These are phyloP conservation scores for Falco berigora DNA, from an alignment of 2,797 vertebrate species.

Conservation along the genomic window DNA sequence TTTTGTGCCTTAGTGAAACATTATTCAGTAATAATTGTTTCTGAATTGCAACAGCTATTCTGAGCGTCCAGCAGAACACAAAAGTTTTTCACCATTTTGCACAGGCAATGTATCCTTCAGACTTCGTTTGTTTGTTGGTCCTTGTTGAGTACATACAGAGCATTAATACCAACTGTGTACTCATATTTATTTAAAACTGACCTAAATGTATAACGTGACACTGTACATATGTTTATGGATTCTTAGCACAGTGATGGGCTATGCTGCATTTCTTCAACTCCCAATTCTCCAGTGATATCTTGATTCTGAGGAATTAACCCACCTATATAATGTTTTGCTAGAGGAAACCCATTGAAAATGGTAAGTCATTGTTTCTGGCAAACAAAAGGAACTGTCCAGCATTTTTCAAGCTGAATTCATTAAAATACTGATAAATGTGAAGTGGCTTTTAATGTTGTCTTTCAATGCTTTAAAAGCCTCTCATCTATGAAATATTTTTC, in stretches of 20 bases:
- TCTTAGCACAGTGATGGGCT: background rate
- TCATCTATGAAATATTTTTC: background rate
- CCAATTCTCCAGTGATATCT: background rate
- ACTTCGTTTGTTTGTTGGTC: background rate
- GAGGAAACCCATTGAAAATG: background rate
- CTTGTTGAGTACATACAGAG: background rate
- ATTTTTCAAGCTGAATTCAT: conserved; percentile 12
- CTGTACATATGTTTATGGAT: background rate
- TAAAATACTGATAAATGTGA: background rate
- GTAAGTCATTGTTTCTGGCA: background rate
- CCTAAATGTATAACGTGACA: background rate
- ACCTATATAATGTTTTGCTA: background rate
- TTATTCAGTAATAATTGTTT: background rate
- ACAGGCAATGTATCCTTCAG: background rate
- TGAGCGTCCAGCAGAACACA: background rate
- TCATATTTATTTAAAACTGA: background rate
- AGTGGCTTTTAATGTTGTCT: background rate
- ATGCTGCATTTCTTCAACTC: background rate
- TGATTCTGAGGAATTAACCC: background rate
- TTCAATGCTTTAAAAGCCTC: background rate
- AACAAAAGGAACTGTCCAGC: conserved; percentile 55
- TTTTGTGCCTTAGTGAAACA: background rate
- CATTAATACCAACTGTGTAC: background rate
- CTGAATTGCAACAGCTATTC: background rate
- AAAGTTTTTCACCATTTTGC: background rate